Percentiles rank a stretch among this genome's conserved stretches.
phyloP scores from a whole-genome alignment of 2,888 invertebrate species.

The Ophion ellenae region DNA sequence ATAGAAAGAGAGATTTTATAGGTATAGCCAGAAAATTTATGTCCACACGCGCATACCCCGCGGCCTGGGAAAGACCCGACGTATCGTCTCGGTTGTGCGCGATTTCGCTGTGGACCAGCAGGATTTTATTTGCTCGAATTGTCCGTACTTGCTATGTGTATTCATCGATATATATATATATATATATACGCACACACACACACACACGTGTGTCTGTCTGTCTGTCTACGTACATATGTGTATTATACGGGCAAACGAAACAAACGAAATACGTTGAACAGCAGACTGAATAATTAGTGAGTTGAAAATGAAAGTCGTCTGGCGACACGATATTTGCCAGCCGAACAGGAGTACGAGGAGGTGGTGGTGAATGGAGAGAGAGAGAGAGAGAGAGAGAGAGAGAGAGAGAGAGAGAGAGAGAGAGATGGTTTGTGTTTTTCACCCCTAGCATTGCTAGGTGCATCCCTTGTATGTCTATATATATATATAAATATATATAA shows the following conservation, averaged over 20 bases:
- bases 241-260: conserved; percentile 75
- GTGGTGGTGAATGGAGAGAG: conserved; percentile 35
- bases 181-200: no score
- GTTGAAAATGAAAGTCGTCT: conserved; percentile 80
- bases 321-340: conserved; percentile 79
- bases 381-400: conserved; percentile 55
- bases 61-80: conserved; percentile 32
- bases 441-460: conserved; percentile 50
- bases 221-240: conserved; percentile 11
- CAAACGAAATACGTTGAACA: conserved; percentile 76
- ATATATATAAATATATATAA: conserved; percentile 19
- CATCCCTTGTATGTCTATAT: conserved; percentile 35
- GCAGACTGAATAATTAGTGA: conserved; percentile 80
- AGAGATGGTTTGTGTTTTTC: conserved; percentile 65
- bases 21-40: conserved; percentile 51
- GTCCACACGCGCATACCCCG: conserved; percentile 50
- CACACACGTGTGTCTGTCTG: no score
- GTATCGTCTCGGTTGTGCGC: conserved; percentile 40
- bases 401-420: conserved; percentile 54
- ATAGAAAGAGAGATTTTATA: conserved; percentile 28
- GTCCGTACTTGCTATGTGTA: conserved; percentile 38
- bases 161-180: conserved; percentile 15
- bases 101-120: conserved; percentile 34
- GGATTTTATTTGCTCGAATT: conserved; percentile 63
- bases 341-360: conserved; percentile 58